Evolutionary conservation across 2,888 invertebrate genomes (phyloP).

Genomic region (Amblyjoppa fuscipennis): DNA sequence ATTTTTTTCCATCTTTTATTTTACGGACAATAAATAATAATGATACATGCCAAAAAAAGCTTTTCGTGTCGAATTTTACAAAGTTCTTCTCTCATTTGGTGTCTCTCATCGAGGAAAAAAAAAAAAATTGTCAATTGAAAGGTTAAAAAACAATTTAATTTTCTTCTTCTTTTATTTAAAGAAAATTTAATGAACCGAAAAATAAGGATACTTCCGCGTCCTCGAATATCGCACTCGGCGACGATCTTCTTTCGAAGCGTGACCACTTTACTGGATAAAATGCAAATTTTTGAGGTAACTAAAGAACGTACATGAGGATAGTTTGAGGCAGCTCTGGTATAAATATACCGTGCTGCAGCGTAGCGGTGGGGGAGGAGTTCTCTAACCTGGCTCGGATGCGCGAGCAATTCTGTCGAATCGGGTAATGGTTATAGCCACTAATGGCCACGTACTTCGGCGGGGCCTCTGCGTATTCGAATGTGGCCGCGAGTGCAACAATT

Average conservation of each 20-base stretch:
- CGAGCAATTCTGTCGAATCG: constrained; percentile 80
- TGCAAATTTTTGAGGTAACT: constrained; percentile 35
- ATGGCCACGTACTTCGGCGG: constrained; percentile 80
- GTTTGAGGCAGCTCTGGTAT: constrained; percentile 3
- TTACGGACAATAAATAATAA: background rate
- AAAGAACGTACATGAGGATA: constrained; percentile 4
- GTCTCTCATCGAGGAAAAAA: no score
- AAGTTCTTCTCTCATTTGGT: no score
- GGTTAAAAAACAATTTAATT: no score
- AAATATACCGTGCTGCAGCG: background rate
- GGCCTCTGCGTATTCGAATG: constrained; percentile 61
- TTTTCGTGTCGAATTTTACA: background rate
- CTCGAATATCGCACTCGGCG: no score
- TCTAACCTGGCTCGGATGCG: constrained; percentile 59
- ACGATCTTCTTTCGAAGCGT: background rate
- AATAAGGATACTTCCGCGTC: background rate
- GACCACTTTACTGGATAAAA: constrained; percentile 21
- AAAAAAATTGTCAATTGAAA: no score
- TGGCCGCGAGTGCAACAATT: constrained; percentile 76
- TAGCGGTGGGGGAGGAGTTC: constrained; percentile 28
- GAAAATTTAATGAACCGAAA: background rate
- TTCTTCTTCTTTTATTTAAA: no score
- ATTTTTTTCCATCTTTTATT: constrained; percentile 5
- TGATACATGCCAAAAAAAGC: no score
- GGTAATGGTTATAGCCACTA: constrained; percentile 83